phyloP scores from a whole-genome alignment of 2,113 vertebrate species.

The Tachycineta bicolor region DNA sequence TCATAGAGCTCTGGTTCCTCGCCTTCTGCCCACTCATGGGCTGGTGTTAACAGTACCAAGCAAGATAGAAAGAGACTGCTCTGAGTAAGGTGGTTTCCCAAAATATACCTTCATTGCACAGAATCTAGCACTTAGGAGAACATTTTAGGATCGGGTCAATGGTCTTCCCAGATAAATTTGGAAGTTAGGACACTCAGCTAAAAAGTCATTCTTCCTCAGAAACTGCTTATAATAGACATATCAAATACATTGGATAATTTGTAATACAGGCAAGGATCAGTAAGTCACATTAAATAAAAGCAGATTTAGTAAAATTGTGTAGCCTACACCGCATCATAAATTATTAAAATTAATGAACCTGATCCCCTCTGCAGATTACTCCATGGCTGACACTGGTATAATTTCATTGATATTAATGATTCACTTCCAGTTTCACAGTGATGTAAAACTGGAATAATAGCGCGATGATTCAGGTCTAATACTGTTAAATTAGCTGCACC shows the following conservation, averaged over 20 bases:
- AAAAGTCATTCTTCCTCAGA: not conserved
- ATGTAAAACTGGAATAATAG: conserved; percentile 61
- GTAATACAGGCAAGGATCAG: conserved; percentile 21
- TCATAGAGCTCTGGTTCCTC: not conserved
- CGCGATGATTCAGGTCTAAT: conserved; percentile 54
- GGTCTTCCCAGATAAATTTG: not conserved
- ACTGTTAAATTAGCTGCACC: conserved; percentile 58
- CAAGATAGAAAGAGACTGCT: not conserved
- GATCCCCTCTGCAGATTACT: conserved; percentile 51
- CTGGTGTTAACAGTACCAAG: not conserved
- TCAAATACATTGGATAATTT: not conserved
- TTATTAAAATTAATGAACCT: conserved; percentile 66
- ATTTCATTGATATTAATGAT: conserved; percentile 68
- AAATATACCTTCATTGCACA: not conserved
- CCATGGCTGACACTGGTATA: conserved; percentile 27
- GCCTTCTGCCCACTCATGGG: not conserved
- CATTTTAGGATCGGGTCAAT: not conserved
- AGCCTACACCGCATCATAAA: conserved; percentile 37
- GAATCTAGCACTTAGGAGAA: not conserved
- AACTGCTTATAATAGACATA: not conserved
- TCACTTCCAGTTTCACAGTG: conserved; percentile 57
- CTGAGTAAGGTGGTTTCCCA: not conserved
- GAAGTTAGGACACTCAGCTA: not conserved
- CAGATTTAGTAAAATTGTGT: conserved; percentile 52
- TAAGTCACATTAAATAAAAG: conserved; percentile 53